These are phyloP conservation scores for Thaleichthys pacificus DNA, from an alignment of 2,797 vertebrate species.

Conservation along the genomic window DNA sequence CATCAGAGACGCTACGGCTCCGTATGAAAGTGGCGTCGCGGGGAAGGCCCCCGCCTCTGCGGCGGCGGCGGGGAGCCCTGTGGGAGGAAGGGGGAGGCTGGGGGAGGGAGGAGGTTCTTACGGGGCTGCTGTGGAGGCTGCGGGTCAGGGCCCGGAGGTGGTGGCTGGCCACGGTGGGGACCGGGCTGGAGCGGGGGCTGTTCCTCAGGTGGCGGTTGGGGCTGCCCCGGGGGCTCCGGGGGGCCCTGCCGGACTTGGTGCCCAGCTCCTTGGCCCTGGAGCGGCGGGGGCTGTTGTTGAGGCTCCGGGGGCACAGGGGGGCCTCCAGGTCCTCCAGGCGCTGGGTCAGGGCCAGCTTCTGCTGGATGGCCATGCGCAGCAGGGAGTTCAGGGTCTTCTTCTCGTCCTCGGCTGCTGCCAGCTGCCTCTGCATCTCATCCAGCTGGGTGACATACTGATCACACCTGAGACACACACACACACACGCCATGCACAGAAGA, in stretches of 20 bases:
- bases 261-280: conserved; percentile 73
- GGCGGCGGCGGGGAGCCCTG: conserved; percentile 22
- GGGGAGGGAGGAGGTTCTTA: conserved; percentile 68
- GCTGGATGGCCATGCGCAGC: conserved; percentile 87
- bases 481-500: conserved; percentile 6
- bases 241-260: conserved; percentile 69
- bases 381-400: conserved; percentile 86
- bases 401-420: conserved; percentile 84
- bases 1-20: conserved; percentile 64
- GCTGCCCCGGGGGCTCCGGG: conserved; percentile 71
- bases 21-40: conserved; percentile 75
- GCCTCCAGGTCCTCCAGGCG: conserved; percentile 80
- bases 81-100: conserved; percentile 27
- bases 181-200: conserved; percentile 77
- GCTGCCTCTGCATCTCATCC: conserved; percentile 86
- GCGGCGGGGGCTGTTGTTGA: conserved; percentile 71
- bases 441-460: conserved; percentile 87
- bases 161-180: conserved; percentile 58
- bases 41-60: conserved; percentile 42
- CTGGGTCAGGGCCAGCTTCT: conserved; percentile 84
- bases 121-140: conserved; percentile 79
- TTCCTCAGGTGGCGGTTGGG: conserved; percentile 62
- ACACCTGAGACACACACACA: conserved; percentile 70
- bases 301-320: conserved; percentile 66
- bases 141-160: conserved; percentile 70